Evolutionary conservation across 2,113 vertebrate species (phyloP).

Genomic region (Pristiophorus japonicus): DNA sequence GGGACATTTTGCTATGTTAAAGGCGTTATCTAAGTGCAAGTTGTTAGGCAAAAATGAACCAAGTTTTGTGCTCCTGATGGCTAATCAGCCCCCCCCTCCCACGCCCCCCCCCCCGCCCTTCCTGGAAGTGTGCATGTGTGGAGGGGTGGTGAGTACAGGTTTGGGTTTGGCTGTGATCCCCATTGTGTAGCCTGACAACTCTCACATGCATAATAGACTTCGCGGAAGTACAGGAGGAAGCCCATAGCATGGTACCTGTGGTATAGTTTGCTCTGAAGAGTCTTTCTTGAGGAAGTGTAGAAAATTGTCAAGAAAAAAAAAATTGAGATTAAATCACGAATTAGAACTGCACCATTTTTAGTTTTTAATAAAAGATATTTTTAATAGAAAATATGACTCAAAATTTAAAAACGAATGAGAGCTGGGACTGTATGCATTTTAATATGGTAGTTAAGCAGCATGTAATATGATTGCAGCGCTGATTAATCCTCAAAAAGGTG

Average conservation of each 20-base stretch:
- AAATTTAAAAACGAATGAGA: background rate
- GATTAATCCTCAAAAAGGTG: slow-evolving; percentile 8
- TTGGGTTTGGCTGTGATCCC: background rate
- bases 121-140: background rate
- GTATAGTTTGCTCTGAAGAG: background rate
- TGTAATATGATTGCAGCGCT: background rate
- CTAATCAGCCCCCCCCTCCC: background rate
- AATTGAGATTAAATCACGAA: slow-evolving; percentile 2
- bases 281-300: background rate
- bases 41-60: background rate
- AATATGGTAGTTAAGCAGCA: background rate
- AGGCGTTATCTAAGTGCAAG: background rate
- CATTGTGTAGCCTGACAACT: background rate
- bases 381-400: background rate
- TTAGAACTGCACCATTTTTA: background rate
- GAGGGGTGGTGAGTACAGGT: background rate
- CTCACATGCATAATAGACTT: background rate
- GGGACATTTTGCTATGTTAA: too few relatives aligned
- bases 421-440: background rate
- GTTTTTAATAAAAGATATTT: background rate
- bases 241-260: background rate
- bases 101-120: background rate
- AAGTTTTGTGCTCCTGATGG: background rate
- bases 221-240: background rate
- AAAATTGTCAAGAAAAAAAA: slow-evolving; percentile 6